Conservation (phyloP, 2,113 vertebrate species). For the Sinocyclocheilus grahami region DNA sequence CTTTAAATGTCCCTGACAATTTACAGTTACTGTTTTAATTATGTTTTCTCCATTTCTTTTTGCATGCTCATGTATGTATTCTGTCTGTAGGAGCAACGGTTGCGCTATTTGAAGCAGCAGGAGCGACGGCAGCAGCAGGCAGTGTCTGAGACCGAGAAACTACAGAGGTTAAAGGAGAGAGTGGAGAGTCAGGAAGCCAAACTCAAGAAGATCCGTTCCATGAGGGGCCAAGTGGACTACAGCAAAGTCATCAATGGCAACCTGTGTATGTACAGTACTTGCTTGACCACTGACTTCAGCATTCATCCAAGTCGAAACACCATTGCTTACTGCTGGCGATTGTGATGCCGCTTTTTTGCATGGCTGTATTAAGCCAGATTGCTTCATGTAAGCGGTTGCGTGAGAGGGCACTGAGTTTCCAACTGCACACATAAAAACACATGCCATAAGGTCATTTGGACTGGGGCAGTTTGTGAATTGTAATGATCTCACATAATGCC, state of each 20-base stretch:
- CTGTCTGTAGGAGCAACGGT: conserved; percentile 85
- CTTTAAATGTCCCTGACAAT: too few species aligned
- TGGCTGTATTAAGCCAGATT: neutral
- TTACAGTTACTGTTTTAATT: too few species aligned
- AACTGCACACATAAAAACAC: neutral
- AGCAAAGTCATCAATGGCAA: conserved; percentile 98
- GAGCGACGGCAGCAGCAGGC: conserved; percentile 92
- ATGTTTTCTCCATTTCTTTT: neutral
- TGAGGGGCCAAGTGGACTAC: conserved; percentile 97
- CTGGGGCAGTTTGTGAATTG: neutral
- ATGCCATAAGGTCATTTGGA: neutral
- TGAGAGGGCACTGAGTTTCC: neutral
- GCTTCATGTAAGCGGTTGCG: neutral
- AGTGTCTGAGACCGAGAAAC: conserved; percentile 92
- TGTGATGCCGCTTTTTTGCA: neutral
- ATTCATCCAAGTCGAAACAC: neutral
- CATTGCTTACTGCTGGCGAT: neutral
- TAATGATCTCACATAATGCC: neutral
- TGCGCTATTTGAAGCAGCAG: conserved; percentile 97
- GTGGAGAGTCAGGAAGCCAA: conserved; percentile 98
- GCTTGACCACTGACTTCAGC: neutral
- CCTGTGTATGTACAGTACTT: conserved; percentile 82
- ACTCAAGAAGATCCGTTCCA: conserved; percentile 95
- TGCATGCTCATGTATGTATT: conserved; percentile 5
- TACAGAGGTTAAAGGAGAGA: conserved; percentile 93